Evolutionary conservation across 2,113 vertebrate species (phyloP).

Genomic region (Oreochromis tanganicae): DNA sequence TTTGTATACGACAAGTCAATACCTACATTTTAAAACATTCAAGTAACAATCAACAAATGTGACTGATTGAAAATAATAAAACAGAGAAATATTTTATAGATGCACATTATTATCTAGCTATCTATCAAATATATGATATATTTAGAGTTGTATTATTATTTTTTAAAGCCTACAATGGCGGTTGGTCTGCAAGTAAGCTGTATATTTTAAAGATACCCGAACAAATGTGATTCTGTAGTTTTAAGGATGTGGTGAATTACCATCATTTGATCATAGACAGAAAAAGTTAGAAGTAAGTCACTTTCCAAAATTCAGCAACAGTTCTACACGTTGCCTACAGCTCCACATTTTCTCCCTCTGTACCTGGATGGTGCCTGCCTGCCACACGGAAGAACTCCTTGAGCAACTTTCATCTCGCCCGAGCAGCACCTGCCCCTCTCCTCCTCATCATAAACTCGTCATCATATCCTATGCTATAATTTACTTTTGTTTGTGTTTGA

Average conservation of each 20-base stretch:
- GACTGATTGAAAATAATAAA: neutral
- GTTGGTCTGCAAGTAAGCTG: neutral
- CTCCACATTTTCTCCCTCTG: neutral
- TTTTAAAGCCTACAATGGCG: neutral
- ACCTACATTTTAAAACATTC: neutral
- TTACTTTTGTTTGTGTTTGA: neutral
- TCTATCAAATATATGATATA: neutral
- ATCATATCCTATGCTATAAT: neutral
- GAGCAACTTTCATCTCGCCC: neutral
- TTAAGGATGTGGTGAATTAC: neutral
- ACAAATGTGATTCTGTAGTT: neutral
- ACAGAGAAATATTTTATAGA: neutral
- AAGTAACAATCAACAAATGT: neutral
- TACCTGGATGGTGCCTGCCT: neutral
- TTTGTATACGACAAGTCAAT: neutral
- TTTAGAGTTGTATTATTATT: neutral
- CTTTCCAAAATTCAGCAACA: neutral
- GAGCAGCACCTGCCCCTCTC: neutral
- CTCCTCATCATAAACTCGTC: neutral
- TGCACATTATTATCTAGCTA: accelerated
- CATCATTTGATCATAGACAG: neutral
- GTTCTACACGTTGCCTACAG: neutral
- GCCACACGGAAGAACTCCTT: neutral
- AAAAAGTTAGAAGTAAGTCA: neutral
- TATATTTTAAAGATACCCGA: neutral